A percentile compares a stretch with the other conserved stretches of the same genome.
Evolutionary conservation across 2,888 invertebrate species (phyloP).

Genomic region (Drymonia ruficornis): DNA sequence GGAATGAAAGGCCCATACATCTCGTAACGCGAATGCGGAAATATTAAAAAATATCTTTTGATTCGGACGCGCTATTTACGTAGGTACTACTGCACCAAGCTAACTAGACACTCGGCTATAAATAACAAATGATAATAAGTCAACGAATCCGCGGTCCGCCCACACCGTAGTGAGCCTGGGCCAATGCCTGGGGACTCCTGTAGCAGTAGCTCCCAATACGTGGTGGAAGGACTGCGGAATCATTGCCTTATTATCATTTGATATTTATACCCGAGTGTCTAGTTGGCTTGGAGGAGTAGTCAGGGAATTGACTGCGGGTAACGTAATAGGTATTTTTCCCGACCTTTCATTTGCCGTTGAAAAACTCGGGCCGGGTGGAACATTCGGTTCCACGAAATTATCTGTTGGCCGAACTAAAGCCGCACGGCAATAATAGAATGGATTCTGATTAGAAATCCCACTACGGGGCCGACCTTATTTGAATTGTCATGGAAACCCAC

Average conservation of each 20-base stretch:
- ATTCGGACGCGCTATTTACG: slow-evolving; percentile 32
- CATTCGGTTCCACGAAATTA: slow-evolving; percentile 38
- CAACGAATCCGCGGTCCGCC: too few relatives aligned
- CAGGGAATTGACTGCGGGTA: slow-evolving; percentile 42
- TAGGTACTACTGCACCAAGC: too few relatives aligned
- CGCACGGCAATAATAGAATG: slow-evolving; percentile 40
- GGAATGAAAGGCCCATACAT: slow-evolving; percentile 35
- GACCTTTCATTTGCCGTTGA: slow-evolving; percentile 48
- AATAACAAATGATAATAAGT: too few relatives aligned
- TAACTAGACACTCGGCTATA: too few relatives aligned
- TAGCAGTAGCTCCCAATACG: too few relatives aligned
- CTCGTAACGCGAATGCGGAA: slow-evolving; percentile 27
- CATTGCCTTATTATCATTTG: too few relatives aligned
- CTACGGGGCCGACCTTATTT: slow-evolving; percentile 36
- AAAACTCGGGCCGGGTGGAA: slow-evolving; percentile 38
- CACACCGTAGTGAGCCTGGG: too few relatives aligned
- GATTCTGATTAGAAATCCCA: slow-evolving; percentile 50
- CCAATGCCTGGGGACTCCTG: too few relatives aligned
- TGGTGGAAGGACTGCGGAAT: too few relatives aligned
- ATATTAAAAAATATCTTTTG: slow-evolving; percentile 48
- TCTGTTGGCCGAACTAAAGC: slow-evolving; percentile 41
- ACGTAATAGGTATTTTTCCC: slow-evolving; percentile 35
- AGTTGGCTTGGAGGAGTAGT: too few relatives aligned
- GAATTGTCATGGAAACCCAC: slow-evolving; percentile 42
- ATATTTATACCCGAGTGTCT: too few relatives aligned